Percentiles rank a stretch among this genome's conserved stretches.
phyloP scores from a whole-genome alignment of 2,113 vertebrate species.

The Coregonus clupeaformis region DNA sequence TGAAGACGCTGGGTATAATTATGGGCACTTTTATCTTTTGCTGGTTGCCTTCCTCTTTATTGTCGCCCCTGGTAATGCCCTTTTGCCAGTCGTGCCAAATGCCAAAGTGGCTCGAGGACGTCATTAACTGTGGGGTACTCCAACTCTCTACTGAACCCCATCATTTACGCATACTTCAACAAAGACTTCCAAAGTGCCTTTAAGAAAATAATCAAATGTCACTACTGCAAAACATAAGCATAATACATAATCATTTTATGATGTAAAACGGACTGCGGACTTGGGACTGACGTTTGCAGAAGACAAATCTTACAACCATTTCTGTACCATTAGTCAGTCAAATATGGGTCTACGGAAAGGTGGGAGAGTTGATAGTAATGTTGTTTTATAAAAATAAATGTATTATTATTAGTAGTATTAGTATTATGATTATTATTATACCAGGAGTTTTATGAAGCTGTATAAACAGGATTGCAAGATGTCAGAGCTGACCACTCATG shows the following conservation, averaged over 20 bases:
- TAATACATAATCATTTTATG: neutral
- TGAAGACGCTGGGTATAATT: conserved; percentile 96
- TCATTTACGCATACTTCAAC: conserved; percentile 98
- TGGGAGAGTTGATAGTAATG: conserved; percentile 1
- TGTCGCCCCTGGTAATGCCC: conserved; percentile 89
- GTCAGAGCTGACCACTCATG: conserved; percentile 42
- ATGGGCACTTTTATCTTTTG: conserved; percentile 98
- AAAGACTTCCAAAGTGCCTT: conserved; percentile 98
- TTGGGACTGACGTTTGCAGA: neutral
- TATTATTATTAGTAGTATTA: conserved; percentile 24
- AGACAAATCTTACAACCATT: neutral
- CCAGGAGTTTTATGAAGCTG: neutral
- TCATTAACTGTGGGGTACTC: conserved; percentile 98
- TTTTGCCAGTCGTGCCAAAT: conserved; percentile 89
- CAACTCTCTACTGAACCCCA: conserved; percentile 96
- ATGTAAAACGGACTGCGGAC: neutral
- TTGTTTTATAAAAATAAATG: neutral
- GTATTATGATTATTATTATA: conserved; percentile 20
- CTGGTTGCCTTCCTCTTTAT: conserved; percentile 98
- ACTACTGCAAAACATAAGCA: conserved; percentile 83
- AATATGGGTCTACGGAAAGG: neutral
- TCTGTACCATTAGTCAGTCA: neutral
- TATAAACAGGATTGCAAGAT: neutral
- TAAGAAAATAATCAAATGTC: conserved; percentile 95
- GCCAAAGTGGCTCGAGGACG: conserved; percentile 84